Evolutionary conservation across 2,797 vertebrate genomes (phyloP), one percentile per base, ranked within the genome.

Genomic region (Myotis vivesi): DNA sequence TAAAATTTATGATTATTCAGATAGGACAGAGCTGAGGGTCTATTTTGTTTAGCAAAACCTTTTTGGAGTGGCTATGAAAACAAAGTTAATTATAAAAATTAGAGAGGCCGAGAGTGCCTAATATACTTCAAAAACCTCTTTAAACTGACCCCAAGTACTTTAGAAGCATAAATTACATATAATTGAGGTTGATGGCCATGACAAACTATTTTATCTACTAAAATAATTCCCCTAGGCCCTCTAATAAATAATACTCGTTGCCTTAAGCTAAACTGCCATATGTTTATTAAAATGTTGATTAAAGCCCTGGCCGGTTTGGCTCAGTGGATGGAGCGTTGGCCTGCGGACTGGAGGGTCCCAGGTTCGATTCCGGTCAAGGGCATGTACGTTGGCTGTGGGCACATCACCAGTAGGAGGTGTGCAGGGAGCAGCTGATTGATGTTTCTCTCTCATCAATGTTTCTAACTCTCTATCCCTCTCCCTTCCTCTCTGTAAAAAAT

Each of bases 71-170:
- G 41, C 30, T 94, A 17, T 72, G 59, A 73, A 72, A 88, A 85
- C 19, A 51, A 41, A 19, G 30, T 20, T 57, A 72, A 96, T 94
- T 79, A 36, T 75, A 75, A 75, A 80, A 94, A 83, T 92, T 76
- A 87, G 46, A 83, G 87, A 55, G 46, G 3, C 30, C 68, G 59
- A 77, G 55, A 8, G 94, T 75, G 5, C 20, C 64, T 88, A 88
- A 57, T 81, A 72, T 49, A 82, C 41, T 57, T 72, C 16, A 62
- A 66, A 86, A 71, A 44, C 5, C 25, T 25, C 49, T 62, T 93
- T 64, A 72, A 94, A 87, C 53, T 93, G 76, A 90, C 25, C 23
- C 46, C 13, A 62, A 44, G 38, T 72, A 57, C 62, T 87, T 95
- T 80, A 66, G 71, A 89, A 93, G 62, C 41, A 91, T 80, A 84